A percentile compares a stretch with the other conserved stretches of the same genome.
Conservation (phyloP, 1,140 invertebrate species). For the Drosophila auraria region DNA sequence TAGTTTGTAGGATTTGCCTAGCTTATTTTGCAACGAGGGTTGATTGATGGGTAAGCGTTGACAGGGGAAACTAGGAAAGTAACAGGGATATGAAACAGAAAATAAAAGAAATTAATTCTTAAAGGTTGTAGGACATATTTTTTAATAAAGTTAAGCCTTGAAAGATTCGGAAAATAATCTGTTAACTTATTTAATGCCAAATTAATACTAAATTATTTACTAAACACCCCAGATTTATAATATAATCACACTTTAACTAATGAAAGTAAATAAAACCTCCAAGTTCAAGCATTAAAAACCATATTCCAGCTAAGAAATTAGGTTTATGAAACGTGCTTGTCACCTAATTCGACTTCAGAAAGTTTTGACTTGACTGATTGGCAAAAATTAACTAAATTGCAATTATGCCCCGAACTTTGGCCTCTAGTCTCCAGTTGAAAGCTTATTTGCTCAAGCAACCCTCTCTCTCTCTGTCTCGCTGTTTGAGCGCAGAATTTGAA, state of each 20-base stretch:
- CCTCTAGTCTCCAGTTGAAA: not conserved
- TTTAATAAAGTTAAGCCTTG: no score
- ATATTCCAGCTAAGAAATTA: not conserved
- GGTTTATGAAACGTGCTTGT: not conserved
- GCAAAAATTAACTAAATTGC: not conserved
- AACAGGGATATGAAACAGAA: not conserved
- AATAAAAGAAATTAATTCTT: not conserved
- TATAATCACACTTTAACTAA: not conserved
- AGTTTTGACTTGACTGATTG: conserved; percentile 17
- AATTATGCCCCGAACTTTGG: not conserved
- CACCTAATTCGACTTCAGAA: not conserved
- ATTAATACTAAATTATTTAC: not conserved
- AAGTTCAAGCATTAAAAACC: no score
- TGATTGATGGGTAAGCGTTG: conserved; percentile 8
- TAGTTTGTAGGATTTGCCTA: conserved; percentile 51
- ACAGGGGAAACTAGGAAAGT: not conserved
- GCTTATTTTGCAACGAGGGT: conserved; percentile 57
- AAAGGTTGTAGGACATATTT: not conserved
- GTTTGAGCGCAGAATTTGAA: conserved; percentile 38
- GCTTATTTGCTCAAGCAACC: conserved; percentile 36
- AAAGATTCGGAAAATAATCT: not conserved
- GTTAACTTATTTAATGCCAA: not conserved
- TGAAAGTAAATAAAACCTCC: not conserved
- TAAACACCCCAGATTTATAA: no score
- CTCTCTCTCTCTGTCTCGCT: conserved; percentile 18